A percentile compares a stretch with the other conserved stretches of the same genome.
Conservation (phyloP, 2,888 invertebrate species). For the Nemapogon koenigi region DNA sequence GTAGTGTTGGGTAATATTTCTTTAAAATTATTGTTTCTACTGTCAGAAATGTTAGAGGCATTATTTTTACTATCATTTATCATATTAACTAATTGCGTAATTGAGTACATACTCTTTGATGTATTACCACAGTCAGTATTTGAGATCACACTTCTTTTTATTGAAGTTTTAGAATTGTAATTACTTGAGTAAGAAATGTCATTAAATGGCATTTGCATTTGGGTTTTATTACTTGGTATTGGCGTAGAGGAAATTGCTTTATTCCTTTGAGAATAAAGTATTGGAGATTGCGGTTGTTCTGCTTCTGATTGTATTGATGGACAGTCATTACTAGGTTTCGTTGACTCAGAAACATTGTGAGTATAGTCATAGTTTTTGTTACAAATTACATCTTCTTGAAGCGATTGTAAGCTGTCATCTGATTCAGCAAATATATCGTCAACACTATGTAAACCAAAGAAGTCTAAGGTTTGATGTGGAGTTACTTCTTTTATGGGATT, state of each 20-base stretch:
- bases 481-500: background rate
- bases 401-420: conserved; percentile 1
- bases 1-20: background rate
- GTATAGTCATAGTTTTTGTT: too few species aligned
- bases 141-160: background rate
- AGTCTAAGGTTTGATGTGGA: conserved; percentile 11
- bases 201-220: too few species aligned
- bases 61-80: conserved; percentile 35
- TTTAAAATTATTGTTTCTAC: background rate
- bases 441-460: conserved; percentile 11
- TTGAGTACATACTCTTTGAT: conserved; percentile 41
- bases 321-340: too few species aligned
- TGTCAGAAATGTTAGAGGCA: background rate
- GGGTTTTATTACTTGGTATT: too few species aligned
- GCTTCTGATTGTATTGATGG: too few species aligned
- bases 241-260: too few species aligned
- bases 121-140: conserved; percentile 18
- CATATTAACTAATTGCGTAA: conserved; percentile 52
- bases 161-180: background rate
- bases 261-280: too few species aligned
- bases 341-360: too few species aligned
- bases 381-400: too few species aligned
- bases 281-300: too few species aligned
- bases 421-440: conserved; percentile 10
- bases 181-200: conserved; percentile 20